Base-by-base conservation (phyloP, 2,113 vertebrate genomes). In the Rhipidura dahli region DNA sequence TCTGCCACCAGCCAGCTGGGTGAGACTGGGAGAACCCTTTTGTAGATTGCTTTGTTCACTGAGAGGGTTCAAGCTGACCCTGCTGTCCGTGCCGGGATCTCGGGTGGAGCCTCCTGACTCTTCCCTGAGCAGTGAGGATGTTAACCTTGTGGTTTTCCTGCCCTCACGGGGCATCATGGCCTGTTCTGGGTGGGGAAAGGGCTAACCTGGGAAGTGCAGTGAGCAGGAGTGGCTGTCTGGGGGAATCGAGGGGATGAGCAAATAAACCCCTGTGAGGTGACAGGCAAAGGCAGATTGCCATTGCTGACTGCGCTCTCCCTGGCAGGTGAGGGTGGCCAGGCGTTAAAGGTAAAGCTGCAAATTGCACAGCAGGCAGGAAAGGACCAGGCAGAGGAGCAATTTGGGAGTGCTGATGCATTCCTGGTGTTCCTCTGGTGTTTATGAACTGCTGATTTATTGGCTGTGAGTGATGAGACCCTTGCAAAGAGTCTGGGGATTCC, bases 231-330 rank as follows among this genome's bases (percentile, higher is more conserved):
- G 72, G 37, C 61, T 71, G 12, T 5, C 15, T 0, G 1, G 20
- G 64, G 79, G 37, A 60, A 17, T 4, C 0, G 0, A 45, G n/a
- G 30, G 37, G 22, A 13, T 22, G 13, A 27, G 63, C 39, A 44
- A 49, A 15, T 28, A 44, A 49, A 15, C 24, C 20, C 2, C 63
- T 37, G 50, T 5, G 49, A 75, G 30, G 8, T 50, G 47, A 24
- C 50, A 27, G 61, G 15, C 49, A 15, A 26, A 20, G 10, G 19
- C 57, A 54, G 27, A 2, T 40, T 24, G 72, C 7, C 28, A 10
- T 22, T 6, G 2, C 33, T 28, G 39, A 2, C n/a, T 13, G 1
- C 18, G 56, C 0, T 0, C 16, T 37, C 16, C 37, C 4, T 31
- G 49, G 37, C 54, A 37, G 12, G 9, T 35, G 66, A 54, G 44